Evolutionary conservation across 2,113 vertebrate species (phyloP), one percentile per base, ranked within the genome.

Genomic region (Halcyon senegalensis): DNA sequence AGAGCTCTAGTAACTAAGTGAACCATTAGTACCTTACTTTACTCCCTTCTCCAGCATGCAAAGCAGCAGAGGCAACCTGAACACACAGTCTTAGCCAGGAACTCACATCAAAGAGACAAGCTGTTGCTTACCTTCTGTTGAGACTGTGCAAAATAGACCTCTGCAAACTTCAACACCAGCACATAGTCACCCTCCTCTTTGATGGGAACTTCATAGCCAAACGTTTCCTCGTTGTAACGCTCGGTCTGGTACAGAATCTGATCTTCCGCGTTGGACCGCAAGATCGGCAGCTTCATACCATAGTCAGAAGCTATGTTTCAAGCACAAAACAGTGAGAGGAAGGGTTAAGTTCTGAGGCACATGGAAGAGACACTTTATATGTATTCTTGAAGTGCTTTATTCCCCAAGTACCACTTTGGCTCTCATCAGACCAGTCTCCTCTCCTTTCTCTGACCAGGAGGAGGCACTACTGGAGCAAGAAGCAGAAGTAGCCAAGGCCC

Each of bases 71-170:
- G 15, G 53, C 62, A 77, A 78, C 28, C 53, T 33, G 13, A 27
- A 66, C 50, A 28, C 3, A 28, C 2, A 14, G n/a, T n/a, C 75
- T 51, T 59, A 76, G 70, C 31, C 77, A 86, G 56, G 30, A 94
- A 59, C 33, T 67, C 5, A 0, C 33, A 72, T 31, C 64, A 87
- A 55, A 48, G 59, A 73, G 39, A 73, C 19, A 77, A 59, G 35
- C 48, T 43, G 41, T 7, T 78, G 78, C 91, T 97, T 97, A 99
- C 99, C 99, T 99, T 99, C 97, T 99, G 99, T 90, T 99, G 99
- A 48, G 99, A 99, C 95, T 99, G 99, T 62, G 99, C 99, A 96
- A 99, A 99, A 97, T 99, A 99, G 84, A 99, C 99, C 85, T 99
- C 99, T 3, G 99, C 99, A 95, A 99, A 99, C 97, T 99, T 99